Base-by-base conservation (phyloP, 2,113 vertebrate species). In the Rhadina sibilatrix region DNA sequence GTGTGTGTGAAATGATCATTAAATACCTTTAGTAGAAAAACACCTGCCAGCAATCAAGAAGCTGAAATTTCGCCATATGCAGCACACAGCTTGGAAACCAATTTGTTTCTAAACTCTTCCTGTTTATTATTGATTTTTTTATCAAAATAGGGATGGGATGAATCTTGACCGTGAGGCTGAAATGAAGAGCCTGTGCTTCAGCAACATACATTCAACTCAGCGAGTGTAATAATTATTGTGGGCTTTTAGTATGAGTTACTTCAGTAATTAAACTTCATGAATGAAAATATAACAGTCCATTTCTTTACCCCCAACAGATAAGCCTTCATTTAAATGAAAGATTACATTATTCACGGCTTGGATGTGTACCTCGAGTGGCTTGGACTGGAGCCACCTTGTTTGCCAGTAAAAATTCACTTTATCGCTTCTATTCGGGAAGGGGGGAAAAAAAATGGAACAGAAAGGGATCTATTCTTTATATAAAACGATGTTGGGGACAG, bases 221-320 rank as follows among this genome's bases (percentile, higher is more conserved):
- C 80, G 78, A 78, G 71, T 87, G 84, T 52, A 93, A 96, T 97
- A 93, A 96, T 97, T 96, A 93, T 95, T 96, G 89, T 61, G 94
- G 95, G 44, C 84, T 83, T 96, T 97, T 95, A 93, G 60, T 68
- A 54, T 74, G 69, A 92, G 83, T 96, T 91, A 81, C 84, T 90
- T 92, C 91, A 72, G 59, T 61, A 87, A 96, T 96, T 95, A 94
- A 83, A 80, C 56, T 46, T 92, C 85, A 60, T 90, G 94, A 87
- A 44, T 75, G 82, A 81, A 96, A 94, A 42, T 79, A 60, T 6
- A 92, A 94, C 91, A 82, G 60, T 83, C 74, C 23, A 68, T 68
- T 93, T 70, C 53, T n/a, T n/a, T n/a, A n/a, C n/a, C 79, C 87
- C 37, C 59, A 59, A 82, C 37, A 95, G 94, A 94, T 95, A 70